Conservation (phyloP, 2,888 invertebrate species). For the Tinea semifulvella region DNA sequence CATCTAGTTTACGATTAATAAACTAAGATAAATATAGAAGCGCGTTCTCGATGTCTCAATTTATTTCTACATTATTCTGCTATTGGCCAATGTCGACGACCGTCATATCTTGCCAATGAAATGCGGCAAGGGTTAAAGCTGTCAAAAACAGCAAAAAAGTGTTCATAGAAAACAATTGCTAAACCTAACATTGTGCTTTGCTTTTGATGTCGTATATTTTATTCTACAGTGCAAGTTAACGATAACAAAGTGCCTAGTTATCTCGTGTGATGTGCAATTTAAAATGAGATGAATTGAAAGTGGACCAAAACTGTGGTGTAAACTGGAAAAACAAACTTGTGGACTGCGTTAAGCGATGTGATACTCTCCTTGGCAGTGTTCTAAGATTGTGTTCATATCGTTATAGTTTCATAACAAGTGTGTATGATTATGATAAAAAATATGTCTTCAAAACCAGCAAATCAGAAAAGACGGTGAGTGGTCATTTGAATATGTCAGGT, state of each 20-base stretch:
- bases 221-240: conserved; percentile 51
- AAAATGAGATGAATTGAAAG: conserved; percentile 51
- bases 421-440: conserved; percentile 41
- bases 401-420: conserved; percentile 44
- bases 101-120: neutral
- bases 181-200: conserved; percentile 1
- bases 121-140: neutral
- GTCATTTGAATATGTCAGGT: neutral
- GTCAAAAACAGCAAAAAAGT: neutral
- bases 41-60: neutral
- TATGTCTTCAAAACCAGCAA: conserved; percentile 64
- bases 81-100: neutral
- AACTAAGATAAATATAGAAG: neutral
- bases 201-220: conserved; percentile 10
- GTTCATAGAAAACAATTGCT: conserved; percentile 1
- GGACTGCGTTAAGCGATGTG: conserved; percentile 55
- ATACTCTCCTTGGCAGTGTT: conserved; percentile 67
- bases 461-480: conserved; percentile 76
- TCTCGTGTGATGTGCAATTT: conserved; percentile 44
- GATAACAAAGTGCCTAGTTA: conserved; percentile 54
- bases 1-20: neutral
- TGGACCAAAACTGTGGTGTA: conserved; percentile 39
- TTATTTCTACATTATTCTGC: neutral
- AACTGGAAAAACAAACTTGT: conserved; percentile 30
- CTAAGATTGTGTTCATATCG: conserved; percentile 65